phyloP scores from a whole-genome alignment of 2,888 invertebrate species.

The Heliconius cydno region DNA sequence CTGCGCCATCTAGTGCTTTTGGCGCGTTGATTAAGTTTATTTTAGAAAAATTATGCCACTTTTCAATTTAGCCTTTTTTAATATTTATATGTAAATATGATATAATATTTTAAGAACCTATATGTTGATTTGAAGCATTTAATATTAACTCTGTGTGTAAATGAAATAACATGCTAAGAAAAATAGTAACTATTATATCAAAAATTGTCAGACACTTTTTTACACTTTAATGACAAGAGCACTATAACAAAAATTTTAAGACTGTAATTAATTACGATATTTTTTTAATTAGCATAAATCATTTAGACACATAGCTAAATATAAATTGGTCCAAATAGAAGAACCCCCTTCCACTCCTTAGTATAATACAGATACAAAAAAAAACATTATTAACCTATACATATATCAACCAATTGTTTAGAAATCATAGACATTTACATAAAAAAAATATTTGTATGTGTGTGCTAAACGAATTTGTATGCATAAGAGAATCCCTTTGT shows the following conservation, averaged over 20 bases:
- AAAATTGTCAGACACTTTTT: background rate
- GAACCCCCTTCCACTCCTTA: background rate
- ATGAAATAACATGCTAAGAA: background rate
- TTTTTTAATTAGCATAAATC: slow-evolving; percentile 8
- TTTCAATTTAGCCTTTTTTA: too few relatives aligned
- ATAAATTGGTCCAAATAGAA: background rate
- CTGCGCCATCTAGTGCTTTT: too few relatives aligned
- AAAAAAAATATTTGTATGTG: background rate
- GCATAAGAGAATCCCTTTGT: background rate
- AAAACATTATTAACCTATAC: slow-evolving; percentile 5
- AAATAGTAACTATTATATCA: background rate
- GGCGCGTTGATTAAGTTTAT: too few relatives aligned
- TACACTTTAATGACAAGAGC: background rate
- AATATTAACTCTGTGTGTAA: slow-evolving; percentile 7
- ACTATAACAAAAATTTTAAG: background rate
- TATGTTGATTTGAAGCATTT: background rate
- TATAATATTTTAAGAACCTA: background rate
- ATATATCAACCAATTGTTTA: slow-evolving; percentile 14
- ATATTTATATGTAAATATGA: background rate
- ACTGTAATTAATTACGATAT: background rate
- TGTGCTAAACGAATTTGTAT: background rate
- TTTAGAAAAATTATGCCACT: too few relatives aligned
- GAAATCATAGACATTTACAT: background rate
- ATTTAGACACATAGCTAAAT: slow-evolving; percentile 14
- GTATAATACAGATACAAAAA: slow-evolving; percentile 1